Base-by-base conservation (phyloP, 1,140 invertebrate genomes). In the Conus ventricosus region DNA sequence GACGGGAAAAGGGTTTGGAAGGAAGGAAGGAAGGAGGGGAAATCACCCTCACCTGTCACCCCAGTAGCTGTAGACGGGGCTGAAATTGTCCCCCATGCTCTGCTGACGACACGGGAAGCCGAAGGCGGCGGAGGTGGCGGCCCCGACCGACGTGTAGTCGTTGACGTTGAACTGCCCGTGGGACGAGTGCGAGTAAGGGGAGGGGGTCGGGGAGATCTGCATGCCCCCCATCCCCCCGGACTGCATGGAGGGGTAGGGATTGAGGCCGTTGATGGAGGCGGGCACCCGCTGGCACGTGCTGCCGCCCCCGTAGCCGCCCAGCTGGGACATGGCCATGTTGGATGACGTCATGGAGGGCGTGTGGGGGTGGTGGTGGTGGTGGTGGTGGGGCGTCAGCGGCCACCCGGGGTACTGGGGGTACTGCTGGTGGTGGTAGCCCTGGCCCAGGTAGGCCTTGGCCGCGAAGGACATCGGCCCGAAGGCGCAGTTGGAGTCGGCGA, bases 391-490 rank as follows among this genome's bases (percentile, higher is more conserved):
- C 5, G 90, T 89, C 20, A 93, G 87, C 20, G 91, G 89, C 94
- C 93, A 94, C 20, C 92, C 91, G 0, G 91, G 89, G 87, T 94
- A 94, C 67, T 93, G 91, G n/a, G 71, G 25, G 71, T 87, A 93
- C 85, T 94, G 94, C 83, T 94, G 93, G 0, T 93, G 92, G 87
- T 94, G 93, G 88, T 94, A 94, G 5, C 93, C 89, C 1, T 93
- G 92, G 1, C 92, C 91, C 89, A 93, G 93, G 78, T 94, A 94
- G 67, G 93, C 92, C 60, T 93, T 94, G 67, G 93, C 91, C 20
- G 93, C 91, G 11, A 94, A 89, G 25, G 94, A 90, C 89, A 94
- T 93, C 78, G 94, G 94, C 76, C 93, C 93, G 84, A 94, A 92
- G 0, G 92, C 90, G 23, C 92, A 92, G 81, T 92, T 92, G 39